phyloP scores from a whole-genome alignment of 2,797 vertebrate genomes.

The Chrysocyon brachyurus region DNA sequence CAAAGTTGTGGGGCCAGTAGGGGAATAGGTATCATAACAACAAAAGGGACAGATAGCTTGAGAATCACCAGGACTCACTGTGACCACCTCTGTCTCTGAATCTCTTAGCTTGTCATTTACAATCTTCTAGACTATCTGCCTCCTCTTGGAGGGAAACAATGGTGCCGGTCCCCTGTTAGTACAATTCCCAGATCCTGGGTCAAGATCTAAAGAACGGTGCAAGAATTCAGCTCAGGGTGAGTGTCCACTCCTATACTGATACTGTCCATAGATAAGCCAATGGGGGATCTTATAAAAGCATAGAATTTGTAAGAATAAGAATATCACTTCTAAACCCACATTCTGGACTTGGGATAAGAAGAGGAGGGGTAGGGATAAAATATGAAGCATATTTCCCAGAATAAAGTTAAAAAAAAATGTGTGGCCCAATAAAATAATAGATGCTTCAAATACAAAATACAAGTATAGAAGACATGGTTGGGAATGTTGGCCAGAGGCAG shows the following conservation, averaged over 20 bases:
- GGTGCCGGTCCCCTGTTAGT: neutral
- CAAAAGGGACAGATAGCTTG: neutral
- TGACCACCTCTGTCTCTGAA: neutral
- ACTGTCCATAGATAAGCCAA: neutral
- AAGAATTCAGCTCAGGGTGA: neutral
- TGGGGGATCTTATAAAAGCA: neutral
- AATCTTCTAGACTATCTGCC: neutral
- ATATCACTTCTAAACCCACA: neutral
- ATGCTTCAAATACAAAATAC: neutral
- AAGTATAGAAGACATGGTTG: neutral
- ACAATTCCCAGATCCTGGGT: neutral
- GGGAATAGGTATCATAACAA: neutral
- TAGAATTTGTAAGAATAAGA: neutral
- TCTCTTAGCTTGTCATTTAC: neutral
- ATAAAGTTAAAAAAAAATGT: neutral
- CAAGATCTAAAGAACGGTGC: conserved; percentile 89
- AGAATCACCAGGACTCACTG: neutral
- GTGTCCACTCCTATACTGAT: neutral
- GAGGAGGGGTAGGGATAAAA: neutral
- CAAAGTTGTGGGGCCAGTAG: neutral
- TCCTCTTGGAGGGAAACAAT: neutral
- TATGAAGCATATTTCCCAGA: neutral
- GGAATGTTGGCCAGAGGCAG: neutral
- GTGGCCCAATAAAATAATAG: neutral
- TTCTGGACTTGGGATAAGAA: neutral